These are phyloP conservation scores for Ciconia nigra DNA, from an alignment of 2,797 vertebrate species.

Conservation along the genomic window DNA sequence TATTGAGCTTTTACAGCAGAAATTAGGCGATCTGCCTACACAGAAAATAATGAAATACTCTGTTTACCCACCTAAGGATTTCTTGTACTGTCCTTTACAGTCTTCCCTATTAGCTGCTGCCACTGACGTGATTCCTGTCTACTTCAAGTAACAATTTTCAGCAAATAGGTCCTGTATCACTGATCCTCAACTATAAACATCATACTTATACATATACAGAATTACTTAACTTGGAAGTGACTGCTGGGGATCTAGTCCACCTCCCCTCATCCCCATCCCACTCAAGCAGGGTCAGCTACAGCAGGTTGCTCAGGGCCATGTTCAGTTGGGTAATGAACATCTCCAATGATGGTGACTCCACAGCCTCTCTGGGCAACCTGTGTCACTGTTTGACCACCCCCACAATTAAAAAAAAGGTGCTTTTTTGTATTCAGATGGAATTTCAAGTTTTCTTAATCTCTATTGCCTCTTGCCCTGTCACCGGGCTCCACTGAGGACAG, in stretches of 20 bases:
- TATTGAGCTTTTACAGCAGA: background rate
- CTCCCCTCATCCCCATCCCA: fast-evolving
- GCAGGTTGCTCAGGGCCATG: background rate
- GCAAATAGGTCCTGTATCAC: background rate
- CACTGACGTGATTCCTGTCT: background rate
- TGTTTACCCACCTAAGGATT: background rate
- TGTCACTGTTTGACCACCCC: background rate
- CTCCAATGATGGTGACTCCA: background rate
- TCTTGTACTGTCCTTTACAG: background rate
- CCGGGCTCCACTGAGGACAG: background rate
- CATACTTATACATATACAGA: background rate
- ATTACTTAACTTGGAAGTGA: background rate
- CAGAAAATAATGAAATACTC: background rate
- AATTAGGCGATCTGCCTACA: background rate
- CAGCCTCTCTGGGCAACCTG: background rate
- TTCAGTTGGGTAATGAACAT: background rate
- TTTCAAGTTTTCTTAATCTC: background rate
- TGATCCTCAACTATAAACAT: background rate
- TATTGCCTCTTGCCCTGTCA: background rate
- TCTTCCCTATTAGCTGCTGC: background rate
- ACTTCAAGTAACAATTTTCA: background rate
- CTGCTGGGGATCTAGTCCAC: background rate
- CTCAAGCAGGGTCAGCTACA: background rate
- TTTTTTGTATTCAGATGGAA: background rate
- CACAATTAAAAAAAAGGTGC: background rate